phyloP scores from a whole-genome alignment of 2,113 vertebrate species.

The Turnix velox region DNA sequence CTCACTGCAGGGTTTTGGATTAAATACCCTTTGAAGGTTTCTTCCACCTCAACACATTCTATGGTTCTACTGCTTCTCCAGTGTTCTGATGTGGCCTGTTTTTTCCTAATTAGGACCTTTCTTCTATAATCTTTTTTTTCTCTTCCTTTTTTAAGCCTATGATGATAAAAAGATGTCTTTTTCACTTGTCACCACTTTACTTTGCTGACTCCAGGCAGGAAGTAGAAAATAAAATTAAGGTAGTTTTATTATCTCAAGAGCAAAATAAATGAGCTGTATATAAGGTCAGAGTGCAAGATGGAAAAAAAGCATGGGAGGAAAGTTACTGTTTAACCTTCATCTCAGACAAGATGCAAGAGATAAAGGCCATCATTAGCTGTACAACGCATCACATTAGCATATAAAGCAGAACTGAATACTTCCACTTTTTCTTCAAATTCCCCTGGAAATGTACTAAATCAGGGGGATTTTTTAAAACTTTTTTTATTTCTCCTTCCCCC shows the following conservation, averaged over 20 bases:
- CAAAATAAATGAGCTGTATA: neutral
- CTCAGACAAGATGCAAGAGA: neutral
- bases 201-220: neutral
- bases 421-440: neutral
- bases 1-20: too few relatives aligned
- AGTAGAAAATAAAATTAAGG: neutral
- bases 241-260: neutral
- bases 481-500: neutral
- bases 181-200: neutral
- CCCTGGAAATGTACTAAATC: neutral
- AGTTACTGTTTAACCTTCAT: slow-evolving; percentile 48
- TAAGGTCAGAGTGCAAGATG: neutral
- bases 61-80: too few relatives aligned
- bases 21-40: too few relatives aligned
- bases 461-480: neutral
- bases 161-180: neutral
- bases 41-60: too few relatives aligned
- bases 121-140: neutral
- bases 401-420: neutral
- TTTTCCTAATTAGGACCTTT: neutral
- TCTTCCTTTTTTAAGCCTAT: neutral
- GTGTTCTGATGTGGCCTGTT: neutral
- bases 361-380: rapidly evolving
- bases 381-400: rapidly evolving
- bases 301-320: neutral